Percentiles rank a stretch among this genome's conserved stretches.
phyloP scores from a whole-genome alignment of 2,113 vertebrate genomes.

The Mungos mungo region DNA sequence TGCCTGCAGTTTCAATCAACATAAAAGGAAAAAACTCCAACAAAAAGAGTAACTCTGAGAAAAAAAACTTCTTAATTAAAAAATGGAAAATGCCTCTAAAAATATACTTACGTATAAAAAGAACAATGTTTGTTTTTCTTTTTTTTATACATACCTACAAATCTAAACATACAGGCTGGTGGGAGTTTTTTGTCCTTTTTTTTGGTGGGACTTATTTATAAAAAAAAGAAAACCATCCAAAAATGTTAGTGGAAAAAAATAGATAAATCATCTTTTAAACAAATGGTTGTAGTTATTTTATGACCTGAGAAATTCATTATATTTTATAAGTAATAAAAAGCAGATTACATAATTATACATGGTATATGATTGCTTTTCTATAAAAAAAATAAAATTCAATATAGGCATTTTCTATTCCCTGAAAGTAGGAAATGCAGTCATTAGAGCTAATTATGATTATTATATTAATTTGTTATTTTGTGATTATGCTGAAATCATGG shows the following conservation, averaged over 20 bases:
- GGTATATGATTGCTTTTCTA: neutral
- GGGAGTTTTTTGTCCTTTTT: neutral
- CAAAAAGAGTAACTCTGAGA: neutral
- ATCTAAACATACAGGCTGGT: neutral
- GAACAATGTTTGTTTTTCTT: neutral
- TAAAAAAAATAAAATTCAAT: slow-evolving; percentile 41
- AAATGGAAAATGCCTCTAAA: slow-evolving; percentile 23
- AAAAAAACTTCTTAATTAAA: neutral
- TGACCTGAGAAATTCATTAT: neutral
- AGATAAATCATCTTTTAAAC: slow-evolving; percentile 13
- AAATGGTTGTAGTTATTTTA: slow-evolving; percentile 15
- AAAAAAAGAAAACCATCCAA: neutral
- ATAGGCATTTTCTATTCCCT: neutral
- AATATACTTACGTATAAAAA: neutral
- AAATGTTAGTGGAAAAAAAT: neutral
- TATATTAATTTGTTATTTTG: neutral
- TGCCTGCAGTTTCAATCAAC: neutral
- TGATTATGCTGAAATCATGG: neutral
- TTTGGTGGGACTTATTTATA: neutral
- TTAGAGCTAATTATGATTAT: neutral
- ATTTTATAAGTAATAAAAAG: slow-evolving; percentile 41
- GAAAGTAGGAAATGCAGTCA: neutral
- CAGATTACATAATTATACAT: neutral
- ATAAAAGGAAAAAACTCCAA: neutral
- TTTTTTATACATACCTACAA: neutral